Evolutionary conservation across 2,797 vertebrate genomes (phyloP).

Genomic region (Eremophila alpestris): DNA sequence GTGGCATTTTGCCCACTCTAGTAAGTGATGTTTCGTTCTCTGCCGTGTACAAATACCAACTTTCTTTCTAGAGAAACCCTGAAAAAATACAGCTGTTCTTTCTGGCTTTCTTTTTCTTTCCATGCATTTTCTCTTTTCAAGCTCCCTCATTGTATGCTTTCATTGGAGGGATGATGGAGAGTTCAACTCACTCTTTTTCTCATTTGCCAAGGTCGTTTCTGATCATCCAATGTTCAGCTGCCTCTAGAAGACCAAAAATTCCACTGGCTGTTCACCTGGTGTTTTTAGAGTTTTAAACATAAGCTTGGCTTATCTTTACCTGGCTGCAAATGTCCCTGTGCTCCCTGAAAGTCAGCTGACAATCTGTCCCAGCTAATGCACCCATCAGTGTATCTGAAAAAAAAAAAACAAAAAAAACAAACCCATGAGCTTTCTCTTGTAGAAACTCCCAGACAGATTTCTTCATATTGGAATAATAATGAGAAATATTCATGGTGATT

Average conservation of each 20-base stretch:
- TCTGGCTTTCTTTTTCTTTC: background rate
- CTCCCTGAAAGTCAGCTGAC: background rate
- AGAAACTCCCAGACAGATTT: background rate
- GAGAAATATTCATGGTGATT: background rate
- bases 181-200: background rate
- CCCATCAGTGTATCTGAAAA: background rate
- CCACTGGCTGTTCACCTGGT: background rate
- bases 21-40: background rate
- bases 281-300: background rate
- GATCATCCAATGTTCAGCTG: background rate
- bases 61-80: background rate
- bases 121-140: background rate
- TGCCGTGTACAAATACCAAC: background rate
- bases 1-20: constrained; percentile 41
- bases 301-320: background rate
- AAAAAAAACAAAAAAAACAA: background rate
- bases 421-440: background rate
- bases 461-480: background rate
- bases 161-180: background rate
- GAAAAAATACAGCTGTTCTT: background rate
- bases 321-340: background rate
- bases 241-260: background rate
- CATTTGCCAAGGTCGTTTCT: background rate
- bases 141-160: background rate
- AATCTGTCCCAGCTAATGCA: background rate